Conservation (phyloP, 2,888 invertebrate species). For the Sylvicola cinctus region DNA sequence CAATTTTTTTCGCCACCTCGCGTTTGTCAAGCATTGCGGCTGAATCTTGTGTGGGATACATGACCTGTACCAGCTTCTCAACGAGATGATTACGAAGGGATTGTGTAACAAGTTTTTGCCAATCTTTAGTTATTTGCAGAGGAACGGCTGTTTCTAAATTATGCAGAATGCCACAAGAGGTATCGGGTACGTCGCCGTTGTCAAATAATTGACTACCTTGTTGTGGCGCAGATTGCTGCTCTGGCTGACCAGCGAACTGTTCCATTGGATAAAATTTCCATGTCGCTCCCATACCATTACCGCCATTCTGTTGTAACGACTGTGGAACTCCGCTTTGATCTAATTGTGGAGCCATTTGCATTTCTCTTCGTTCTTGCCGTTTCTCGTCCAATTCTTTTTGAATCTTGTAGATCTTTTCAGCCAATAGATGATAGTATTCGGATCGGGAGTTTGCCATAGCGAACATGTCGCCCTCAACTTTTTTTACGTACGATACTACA, state of each 20-base stretch:
- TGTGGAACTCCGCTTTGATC: constrained; percentile 12
- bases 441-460: constrained; percentile 94
- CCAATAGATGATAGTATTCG: constrained; percentile 94
- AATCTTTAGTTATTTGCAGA: too few species aligned
- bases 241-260: constrained; percentile 25
- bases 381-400: constrained; percentile 96
- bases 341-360: constrained; percentile 32
- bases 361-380: constrained; percentile 73
- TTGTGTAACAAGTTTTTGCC: too few species aligned
- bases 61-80: too few species aligned
- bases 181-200: too few species aligned
- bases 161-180: too few species aligned
- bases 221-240: constrained; percentile 15
- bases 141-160: too few species aligned
- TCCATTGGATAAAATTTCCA: constrained; percentile 36
- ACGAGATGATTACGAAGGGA: too few species aligned
- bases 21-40: too few species aligned
- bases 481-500: constrained; percentile 90
- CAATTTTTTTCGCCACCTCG: too few species aligned
- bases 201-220: constrained; percentile 32
- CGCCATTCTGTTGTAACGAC: constrained; percentile 28
- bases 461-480: constrained; percentile 99
- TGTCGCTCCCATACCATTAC: constrained; percentile 25
- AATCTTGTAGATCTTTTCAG: constrained; percentile 99
- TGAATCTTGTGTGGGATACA: too few species aligned